phyloP scores from a whole-genome alignment of 2,888 invertebrate genomes.

The Hirtodrosophila duncani region DNA sequence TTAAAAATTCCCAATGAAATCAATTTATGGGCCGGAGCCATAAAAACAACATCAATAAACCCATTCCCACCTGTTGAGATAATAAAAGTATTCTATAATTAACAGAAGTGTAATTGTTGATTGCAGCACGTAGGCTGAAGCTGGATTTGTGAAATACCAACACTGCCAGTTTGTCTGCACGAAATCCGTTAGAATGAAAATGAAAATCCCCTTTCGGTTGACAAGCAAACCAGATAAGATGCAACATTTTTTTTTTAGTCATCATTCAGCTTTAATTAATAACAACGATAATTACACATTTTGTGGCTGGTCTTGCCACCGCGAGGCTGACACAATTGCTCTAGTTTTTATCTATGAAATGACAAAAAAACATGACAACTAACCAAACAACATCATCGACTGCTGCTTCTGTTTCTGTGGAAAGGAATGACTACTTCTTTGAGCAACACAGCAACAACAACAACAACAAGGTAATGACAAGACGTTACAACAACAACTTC shows the following conservation, averaged over 20 bases:
- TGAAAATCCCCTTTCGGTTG: conserved; percentile 19
- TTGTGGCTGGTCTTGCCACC: conserved; percentile 36
- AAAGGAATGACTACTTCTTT: conserved; percentile 35
- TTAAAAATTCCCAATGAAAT: too few relatives aligned
- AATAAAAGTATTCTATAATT: conserved; percentile 6
- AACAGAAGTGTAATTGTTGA: conserved; percentile 1
- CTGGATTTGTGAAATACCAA: conserved; percentile 42
- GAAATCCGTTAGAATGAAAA: conserved; percentile 9
- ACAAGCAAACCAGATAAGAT: conserved; percentile 24
- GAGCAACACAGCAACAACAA: conserved; percentile 18
- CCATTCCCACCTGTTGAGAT: background rate
- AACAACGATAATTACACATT: conserved; percentile 74
- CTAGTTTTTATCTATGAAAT: conserved; percentile 59
- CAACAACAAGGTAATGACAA: conserved; percentile 38
- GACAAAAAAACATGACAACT: conserved; percentile 53
- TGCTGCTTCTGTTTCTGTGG: background rate
- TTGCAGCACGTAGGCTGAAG: conserved; percentile 3
- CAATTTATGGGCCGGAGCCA: too few relatives aligned
- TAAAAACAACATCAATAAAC: too few relatives aligned
- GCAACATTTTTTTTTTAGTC: conserved; percentile 22
- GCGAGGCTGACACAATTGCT: conserved; percentile 51
- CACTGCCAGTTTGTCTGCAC: conserved; percentile 46
- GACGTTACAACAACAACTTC: conserved; percentile 30
- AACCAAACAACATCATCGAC: conserved; percentile 55
- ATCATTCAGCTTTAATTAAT: conserved; percentile 67